phyloP scores from a whole-genome alignment of 1,140 invertebrate genomes.

The Cotesia chilonis region DNA sequence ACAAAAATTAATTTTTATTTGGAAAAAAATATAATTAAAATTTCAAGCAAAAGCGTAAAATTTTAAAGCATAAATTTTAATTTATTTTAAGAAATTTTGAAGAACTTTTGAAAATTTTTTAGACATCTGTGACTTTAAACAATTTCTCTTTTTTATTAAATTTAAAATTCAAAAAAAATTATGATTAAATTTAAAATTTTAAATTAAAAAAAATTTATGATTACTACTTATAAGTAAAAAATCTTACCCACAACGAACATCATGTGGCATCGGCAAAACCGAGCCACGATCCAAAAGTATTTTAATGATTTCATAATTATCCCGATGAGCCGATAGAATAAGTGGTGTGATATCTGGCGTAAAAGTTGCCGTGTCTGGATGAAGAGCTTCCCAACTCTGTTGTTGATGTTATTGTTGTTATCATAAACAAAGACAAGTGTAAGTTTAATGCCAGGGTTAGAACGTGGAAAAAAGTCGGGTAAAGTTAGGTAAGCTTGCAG shows the following conservation, averaged over 20 bases:
- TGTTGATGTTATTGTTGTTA: slow-evolving; percentile 30
- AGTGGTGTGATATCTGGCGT: slow-evolving; percentile 96
- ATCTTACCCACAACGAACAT: slow-evolving; percentile 74
- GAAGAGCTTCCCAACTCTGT: slow-evolving; percentile 90
- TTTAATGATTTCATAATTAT: slow-evolving; percentile 99
- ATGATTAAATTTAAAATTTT: too few relatives aligned
- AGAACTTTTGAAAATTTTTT: too few relatives aligned
- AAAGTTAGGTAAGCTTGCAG: not conserved
- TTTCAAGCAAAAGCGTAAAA: too few relatives aligned
- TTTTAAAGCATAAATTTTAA: too few relatives aligned
- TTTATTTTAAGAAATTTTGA: too few relatives aligned
- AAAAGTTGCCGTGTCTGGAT: slow-evolving; percentile 91
- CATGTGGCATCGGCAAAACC: slow-evolving; percentile 88
- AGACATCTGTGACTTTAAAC: too few relatives aligned
- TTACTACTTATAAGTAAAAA: too few relatives aligned
- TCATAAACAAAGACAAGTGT: not conserved
- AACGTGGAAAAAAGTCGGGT: not conserved
- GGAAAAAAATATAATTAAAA: too few relatives aligned
- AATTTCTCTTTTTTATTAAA: too few relatives aligned
- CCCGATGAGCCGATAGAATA: slow-evolving; percentile 93
- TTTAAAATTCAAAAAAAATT: too few relatives aligned
- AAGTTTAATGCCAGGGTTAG: not conserved
- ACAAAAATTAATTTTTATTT: too few relatives aligned
- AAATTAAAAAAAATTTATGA: too few relatives aligned
- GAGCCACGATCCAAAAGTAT: slow-evolving; percentile 92